A percentile compares a stretch with the other conserved stretches of the same genome.
These are phyloP conservation scores for Palythoa caribaeorum DNA, from an alignment of 92 coral and sea anemone species.

Conservation along the genomic window DNA sequence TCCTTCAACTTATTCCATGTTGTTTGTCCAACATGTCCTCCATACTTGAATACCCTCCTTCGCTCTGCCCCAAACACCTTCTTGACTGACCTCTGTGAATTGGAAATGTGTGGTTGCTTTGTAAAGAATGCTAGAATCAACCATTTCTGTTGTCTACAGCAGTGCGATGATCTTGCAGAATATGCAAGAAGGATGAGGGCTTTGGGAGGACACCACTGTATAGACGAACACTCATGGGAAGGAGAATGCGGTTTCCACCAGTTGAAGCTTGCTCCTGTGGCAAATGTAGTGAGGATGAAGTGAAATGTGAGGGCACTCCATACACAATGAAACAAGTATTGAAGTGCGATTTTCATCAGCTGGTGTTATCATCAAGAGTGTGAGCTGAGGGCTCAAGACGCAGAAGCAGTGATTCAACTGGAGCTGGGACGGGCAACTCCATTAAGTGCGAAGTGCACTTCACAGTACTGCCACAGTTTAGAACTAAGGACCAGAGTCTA, in stretches of 20 bases:
- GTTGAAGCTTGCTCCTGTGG: neutral
- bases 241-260: constrained; percentile 8
- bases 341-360: neutral
- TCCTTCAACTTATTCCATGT: no score
- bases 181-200: constrained; percentile 52
- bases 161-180: constrained; percentile 41
- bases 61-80: no score
- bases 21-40: no score
- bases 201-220: constrained; percentile 36
- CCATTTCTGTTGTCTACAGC: constrained; percentile 38
- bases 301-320: constrained; percentile 14
- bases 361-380: no score
- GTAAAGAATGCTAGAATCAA: constrained; percentile 18
- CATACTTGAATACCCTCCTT: no score
- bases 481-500: neutral
- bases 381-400: no score
- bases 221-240: neutral
- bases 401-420: no score
- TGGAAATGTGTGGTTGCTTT: constrained; percentile 48
- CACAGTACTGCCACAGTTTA: neutral
- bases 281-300: neutral
- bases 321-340: neutral
- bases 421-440: no score
- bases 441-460: no score
- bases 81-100: no score